phyloP scores from a whole-genome alignment of 2,888 invertebrate genomes.

The Athalia rosae region DNA sequence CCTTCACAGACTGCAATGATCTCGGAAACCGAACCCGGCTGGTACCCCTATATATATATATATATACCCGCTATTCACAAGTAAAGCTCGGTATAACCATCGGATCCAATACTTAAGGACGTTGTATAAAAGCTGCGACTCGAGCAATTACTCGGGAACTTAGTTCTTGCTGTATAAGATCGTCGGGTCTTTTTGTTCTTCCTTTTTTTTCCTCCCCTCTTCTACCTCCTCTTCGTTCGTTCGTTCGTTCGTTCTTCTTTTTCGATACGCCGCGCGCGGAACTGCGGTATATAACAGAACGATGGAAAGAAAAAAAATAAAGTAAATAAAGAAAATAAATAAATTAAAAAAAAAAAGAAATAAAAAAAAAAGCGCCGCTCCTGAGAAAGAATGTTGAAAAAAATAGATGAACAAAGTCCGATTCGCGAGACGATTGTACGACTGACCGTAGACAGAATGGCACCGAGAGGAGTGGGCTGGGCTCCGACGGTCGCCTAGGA shows the following conservation, averaged over 20 bases:
- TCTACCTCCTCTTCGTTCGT: too few species aligned
- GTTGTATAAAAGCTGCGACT: constrained; percentile 10
- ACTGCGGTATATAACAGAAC: too few species aligned
- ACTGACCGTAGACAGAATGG: not conserved
- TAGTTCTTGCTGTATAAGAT: not conserved
- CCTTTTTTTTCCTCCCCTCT: too few species aligned
- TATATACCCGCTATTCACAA: constrained; percentile 1
- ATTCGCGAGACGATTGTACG: not conserved
- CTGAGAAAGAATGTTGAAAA: not conserved
- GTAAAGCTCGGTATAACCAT: constrained; percentile 4
- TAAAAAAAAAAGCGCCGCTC: too few species aligned
- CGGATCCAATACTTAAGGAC: not conserved
- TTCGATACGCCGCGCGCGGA: too few species aligned
- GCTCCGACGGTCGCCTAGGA: not conserved
- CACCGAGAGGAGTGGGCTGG: not conserved
- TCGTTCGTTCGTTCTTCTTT: too few species aligned
- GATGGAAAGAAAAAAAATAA: too few species aligned
- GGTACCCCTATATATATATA: too few species aligned
- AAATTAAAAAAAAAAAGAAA: too few species aligned
- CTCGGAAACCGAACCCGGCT: constrained; percentile 7
- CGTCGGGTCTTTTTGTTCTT: constrained; percentile 10
- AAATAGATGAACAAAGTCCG: not conserved
- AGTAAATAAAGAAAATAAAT: too few species aligned
- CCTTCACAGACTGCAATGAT: not conserved
- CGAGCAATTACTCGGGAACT: constrained; percentile 43